phyloP scores from a whole-genome alignment of 2,888 invertebrate species.

The Strigamia transsilvanica region DNA sequence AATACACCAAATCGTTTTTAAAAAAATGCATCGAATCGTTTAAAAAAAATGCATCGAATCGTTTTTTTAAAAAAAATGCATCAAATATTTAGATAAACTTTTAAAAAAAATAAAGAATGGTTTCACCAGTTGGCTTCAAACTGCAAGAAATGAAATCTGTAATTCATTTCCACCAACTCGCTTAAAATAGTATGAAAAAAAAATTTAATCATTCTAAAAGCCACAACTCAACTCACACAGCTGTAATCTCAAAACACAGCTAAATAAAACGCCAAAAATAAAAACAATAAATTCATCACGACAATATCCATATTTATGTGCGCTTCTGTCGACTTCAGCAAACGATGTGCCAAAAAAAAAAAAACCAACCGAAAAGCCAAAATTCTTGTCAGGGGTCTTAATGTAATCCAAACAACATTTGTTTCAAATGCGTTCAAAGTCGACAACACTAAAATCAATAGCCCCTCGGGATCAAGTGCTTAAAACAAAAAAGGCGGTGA shows the following conservation, averaged over 20 bases:
- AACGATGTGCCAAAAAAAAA: constrained; percentile 40
- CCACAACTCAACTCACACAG: too few relatives aligned
- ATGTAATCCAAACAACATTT: constrained; percentile 36
- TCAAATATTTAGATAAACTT: too few relatives aligned
- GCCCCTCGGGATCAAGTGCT: constrained; percentile 12
- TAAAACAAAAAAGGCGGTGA: background rate
- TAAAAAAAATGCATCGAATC: too few relatives aligned
- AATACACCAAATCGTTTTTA: too few relatives aligned
- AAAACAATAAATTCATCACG: background rate
- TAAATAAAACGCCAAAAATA: background rate
- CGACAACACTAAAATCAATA: constrained; percentile 32
- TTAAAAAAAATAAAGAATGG: too few relatives aligned
- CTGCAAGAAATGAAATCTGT: too few relatives aligned
- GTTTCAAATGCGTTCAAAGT: constrained; percentile 32
- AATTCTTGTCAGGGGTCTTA: constrained; percentile 37
- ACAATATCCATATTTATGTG: background rate
- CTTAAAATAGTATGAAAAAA: background rate
- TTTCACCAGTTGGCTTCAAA: too few relatives aligned
- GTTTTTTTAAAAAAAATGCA: too few relatives aligned
- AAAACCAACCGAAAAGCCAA: background rate
- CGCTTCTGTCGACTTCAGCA: constrained; percentile 26
- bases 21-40: too few relatives aligned
- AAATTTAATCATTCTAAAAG: constrained; percentile 34
- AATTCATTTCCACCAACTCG: background rate
- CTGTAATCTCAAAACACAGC: background rate